phyloP scores from a whole-genome alignment of 2,797 vertebrate species.

The Bovichtus diacanthus region DNA sequence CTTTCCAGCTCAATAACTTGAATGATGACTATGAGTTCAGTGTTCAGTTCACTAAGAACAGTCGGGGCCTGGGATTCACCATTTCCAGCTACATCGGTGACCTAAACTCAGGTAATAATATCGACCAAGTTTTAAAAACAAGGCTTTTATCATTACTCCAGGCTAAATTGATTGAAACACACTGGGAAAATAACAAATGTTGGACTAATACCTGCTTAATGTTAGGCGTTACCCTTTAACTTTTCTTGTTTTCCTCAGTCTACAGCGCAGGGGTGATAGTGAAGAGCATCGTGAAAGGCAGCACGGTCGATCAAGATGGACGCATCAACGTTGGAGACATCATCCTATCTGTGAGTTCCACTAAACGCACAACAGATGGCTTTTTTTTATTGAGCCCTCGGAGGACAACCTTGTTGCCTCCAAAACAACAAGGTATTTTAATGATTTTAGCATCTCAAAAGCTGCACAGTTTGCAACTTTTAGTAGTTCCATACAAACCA shows the following conservation, averaged over 20 bases:
- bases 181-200: background rate
- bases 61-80: conserved; percentile 92
- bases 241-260: conserved; percentile 41
- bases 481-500: conserved; percentile 27
- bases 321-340: conserved; percentile 93
- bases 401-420: conserved; percentile 38
- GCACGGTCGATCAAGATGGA: conserved; percentile 91
- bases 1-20: conserved; percentile 76
- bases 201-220: background rate
- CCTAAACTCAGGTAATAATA: conserved; percentile 88
- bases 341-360: conserved; percentile 91
- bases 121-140: background rate
- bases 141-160: background rate
- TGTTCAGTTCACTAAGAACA: conserved; percentile 92
- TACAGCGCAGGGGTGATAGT: conserved; percentile 93
- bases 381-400: conserved; percentile 23
- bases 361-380: conserved; percentile 33
- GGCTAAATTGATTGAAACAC: background rate
- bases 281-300: conserved; percentile 94
- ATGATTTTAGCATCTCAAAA: conserved; percentile 47
- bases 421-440: conserved; percentile 1
- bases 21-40: conserved; percentile 84
- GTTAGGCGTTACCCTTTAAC: background rate
- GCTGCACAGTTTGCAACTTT: conserved; percentile 53
- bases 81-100: conserved; percentile 92